Evolutionary conservation across 2,113 vertebrate genomes (phyloP).

Genomic region (Ptilorrhoa leucosticta): DNA sequence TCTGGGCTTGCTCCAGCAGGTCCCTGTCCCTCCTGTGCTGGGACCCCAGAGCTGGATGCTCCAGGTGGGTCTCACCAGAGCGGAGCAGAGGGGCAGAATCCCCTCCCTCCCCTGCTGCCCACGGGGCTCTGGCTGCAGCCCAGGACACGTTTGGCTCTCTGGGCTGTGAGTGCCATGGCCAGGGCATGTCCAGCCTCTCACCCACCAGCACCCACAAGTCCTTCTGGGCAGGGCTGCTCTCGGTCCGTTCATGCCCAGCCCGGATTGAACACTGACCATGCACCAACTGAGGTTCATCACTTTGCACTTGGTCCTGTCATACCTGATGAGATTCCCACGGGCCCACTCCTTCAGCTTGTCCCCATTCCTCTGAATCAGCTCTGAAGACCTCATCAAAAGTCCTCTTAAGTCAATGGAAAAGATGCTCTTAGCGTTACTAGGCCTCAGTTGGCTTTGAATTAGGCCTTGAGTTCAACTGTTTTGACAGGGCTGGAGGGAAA

Average conservation of each 20-base stretch:
- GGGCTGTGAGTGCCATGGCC: not conserved
- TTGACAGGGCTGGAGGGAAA: not conserved
- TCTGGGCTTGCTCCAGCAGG: rapidly evolving
- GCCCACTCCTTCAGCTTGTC: rapidly evolving
- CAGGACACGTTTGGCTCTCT: not conserved
- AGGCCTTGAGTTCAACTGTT: not conserved
- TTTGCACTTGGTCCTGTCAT: not conserved
- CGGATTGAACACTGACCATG: rapidly evolving
- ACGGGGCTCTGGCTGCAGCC: not conserved
- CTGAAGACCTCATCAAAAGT: not conserved
- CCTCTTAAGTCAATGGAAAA: not conserved
- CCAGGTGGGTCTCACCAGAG: not conserved
- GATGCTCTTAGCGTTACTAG: not conserved
- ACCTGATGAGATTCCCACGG: not conserved
- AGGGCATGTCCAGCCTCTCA: not conserved
- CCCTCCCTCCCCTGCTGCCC: not conserved
- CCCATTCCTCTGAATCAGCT: not conserved
- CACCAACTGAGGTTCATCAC: no score
- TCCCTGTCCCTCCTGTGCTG: rapidly evolving
- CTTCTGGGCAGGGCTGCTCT: not conserved
- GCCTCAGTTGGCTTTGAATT: not conserved
- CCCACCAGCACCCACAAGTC: not conserved
- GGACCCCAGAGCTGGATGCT: not conserved
- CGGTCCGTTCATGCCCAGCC: rapidly evolving
- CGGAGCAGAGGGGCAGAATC: not conserved